Base-by-base conservation (phyloP, 1,140 invertebrate genomes). In the Bombus affinis region DNA sequence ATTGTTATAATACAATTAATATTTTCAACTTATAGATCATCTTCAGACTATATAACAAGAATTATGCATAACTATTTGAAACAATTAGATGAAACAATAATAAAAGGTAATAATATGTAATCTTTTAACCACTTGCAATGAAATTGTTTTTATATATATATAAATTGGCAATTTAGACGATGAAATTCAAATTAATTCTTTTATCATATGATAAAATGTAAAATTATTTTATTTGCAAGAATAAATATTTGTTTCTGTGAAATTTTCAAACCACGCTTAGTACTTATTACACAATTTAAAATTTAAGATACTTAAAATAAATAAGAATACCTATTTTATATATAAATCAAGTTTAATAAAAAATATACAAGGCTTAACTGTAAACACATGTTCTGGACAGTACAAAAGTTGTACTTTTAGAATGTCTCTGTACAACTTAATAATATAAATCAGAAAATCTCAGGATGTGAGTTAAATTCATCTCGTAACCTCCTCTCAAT, bases 401-500 rank as follows among this genome's bases (percentile, higher is more conserved):
- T n/a, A 59, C 2, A 39, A 57, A n/a, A 76, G 4, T 37, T 25
- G 37, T 39, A 9, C 0, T 25, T 35, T 75, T 75, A 75, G 13
- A 25, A 10, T 25, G 25, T 28, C 74, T 32, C 2, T 85, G 76
- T 91, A 66, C 90, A 90, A 37, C 28, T 32, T 35, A 90, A 81
- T 71, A 53, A 88, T 68, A 86, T 92, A 47, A 6, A 18, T 80
- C 39, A 85, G 3, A 85, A 72, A 47, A 72, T 53, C 28, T 85
- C 83, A 32, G 83, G 83, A 6, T 85, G 77, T 12, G 76, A 9
- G 76, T 88, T 89, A 42, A 95, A 90, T 91, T 95, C 95, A 35
- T 93, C 89, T 70, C 89, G 85, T 57, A 95, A 86, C 78, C 91
- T 92, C 68, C 87, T 94, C 85, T 95, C 95, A 47, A 95, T 91